Evolutionary conservation across 2,888 invertebrate species (phyloP).

Genomic region (Caenorhabditis sinica): DNA sequence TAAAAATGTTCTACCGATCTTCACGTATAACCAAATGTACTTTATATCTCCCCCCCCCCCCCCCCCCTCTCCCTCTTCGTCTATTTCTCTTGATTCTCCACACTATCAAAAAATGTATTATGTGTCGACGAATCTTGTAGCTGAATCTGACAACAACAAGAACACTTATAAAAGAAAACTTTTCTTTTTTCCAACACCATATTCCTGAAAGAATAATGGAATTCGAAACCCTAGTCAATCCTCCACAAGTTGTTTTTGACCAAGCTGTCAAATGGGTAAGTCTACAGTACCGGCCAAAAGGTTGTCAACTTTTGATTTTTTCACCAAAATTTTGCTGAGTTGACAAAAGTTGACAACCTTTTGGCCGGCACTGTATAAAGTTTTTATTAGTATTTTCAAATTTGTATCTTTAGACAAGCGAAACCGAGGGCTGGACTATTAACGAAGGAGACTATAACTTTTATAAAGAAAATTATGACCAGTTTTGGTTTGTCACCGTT

Average conservation of each 20-base stretch:
- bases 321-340: too few relatives aligned
- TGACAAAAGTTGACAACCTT: too few relatives aligned
- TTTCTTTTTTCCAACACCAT: too few relatives aligned
- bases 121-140: slow-evolving; percentile 2
- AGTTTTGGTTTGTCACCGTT: slow-evolving; percentile 61
- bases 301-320: too few relatives aligned
- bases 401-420: slow-evolving; percentile 45
- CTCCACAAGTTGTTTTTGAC: slow-evolving; percentile 58
- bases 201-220: slow-evolving; percentile 29
- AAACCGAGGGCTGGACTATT: slow-evolving; percentile 65
- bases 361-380: too few relatives aligned
- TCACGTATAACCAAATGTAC: neutral
- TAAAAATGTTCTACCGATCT: too few relatives aligned
- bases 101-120: neutral
- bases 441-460: slow-evolving; percentile 58
- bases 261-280: slow-evolving; percentile 55
- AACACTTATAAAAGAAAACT: neutral
- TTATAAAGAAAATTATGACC: slow-evolving; percentile 56
- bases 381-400: neutral
- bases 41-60: neutral
- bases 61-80: neutral
- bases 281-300: too few relatives aligned
- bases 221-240: slow-evolving; percentile 58
- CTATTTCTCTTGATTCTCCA: neutral
- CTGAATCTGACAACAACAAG: neutral